Conservation (phyloP, 2,888 invertebrate species). For the Dolichopus griseipennis region DNA sequence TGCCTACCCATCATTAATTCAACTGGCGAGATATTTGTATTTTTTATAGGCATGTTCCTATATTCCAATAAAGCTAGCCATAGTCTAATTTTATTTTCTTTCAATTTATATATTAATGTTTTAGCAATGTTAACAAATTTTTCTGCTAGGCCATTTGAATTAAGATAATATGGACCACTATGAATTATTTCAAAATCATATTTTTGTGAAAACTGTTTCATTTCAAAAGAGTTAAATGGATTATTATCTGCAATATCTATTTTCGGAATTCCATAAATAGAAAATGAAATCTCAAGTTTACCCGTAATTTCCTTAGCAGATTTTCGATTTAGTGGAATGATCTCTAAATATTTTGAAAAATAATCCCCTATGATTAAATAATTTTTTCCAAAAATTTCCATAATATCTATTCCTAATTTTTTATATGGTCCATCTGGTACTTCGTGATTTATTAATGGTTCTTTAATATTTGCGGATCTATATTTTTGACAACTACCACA, state of each 20-base stretch:
- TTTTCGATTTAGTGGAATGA: constrained; percentile 20
- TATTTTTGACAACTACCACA: constrained; percentile 19
- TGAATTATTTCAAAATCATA: not conserved
- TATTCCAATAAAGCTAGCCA: constrained; percentile 10
- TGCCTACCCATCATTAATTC: constrained; percentile 11
- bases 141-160: constrained; percentile 8
- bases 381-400: constrained; percentile 17
- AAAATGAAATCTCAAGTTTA: constrained; percentile 21
- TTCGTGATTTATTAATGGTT: constrained; percentile 18
- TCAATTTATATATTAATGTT: constrained; percentile 3
- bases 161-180: constrained; percentile 5
- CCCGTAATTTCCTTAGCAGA: constrained; percentile 20
- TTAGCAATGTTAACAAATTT: not conserved
- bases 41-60: constrained; percentile 12
- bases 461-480: constrained; percentile 17
- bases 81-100: constrained; percentile 8
- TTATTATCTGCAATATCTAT: constrained; percentile 19
- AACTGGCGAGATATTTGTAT: constrained; percentile 5
- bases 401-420: constrained; percentile 20
- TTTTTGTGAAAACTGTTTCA: not conserved
- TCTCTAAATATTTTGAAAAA: constrained; percentile 22
- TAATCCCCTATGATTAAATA: constrained; percentile 19
- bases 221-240: not conserved
- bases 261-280: constrained; percentile 21
- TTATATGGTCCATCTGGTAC: constrained; percentile 15